phyloP scores from a whole-genome alignment of 2,888 invertebrate genomes.

The Acrobasis consociella region DNA sequence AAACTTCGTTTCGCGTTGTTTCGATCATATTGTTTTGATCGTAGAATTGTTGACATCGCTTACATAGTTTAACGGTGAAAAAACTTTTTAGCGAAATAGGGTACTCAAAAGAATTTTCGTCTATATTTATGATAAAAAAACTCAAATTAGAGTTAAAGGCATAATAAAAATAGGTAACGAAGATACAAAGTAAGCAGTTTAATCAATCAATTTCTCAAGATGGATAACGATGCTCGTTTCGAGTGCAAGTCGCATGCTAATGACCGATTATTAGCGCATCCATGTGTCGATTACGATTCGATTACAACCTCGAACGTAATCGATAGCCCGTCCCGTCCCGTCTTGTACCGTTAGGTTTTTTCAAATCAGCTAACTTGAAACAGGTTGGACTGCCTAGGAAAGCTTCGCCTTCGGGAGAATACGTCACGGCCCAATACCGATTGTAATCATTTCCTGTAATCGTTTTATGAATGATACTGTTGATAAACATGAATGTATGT shows the following conservation, averaged over 20 bases:
- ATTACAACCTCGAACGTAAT: conserved; percentile 16
- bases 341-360: conserved; percentile 9
- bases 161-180: not conserved
- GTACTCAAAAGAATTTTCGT: too few relatives aligned
- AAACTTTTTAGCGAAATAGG: too few relatives aligned
- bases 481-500: too few relatives aligned
- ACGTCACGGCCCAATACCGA: too few relatives aligned
- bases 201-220: conserved; percentile 1
- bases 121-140: too few relatives aligned
- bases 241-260: conserved; percentile 15
- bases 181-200: not conserved
- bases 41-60: too few relatives aligned
- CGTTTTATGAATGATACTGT: too few relatives aligned
- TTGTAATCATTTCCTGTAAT: too few relatives aligned
- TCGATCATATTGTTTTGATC: too few relatives aligned
- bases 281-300: conserved; percentile 20
- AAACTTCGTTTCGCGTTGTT: not conserved
- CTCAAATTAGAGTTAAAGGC: too few relatives aligned
- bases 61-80: too few relatives aligned
- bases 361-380: not conserved
- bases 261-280: conserved; percentile 21
- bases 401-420: too few relatives aligned
- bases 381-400: not conserved
- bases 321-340: conserved; percentile 6
- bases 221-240: not conserved